Evolutionary conservation across 2,888 invertebrate genomes (phyloP), one percentile per base, ranked within the genome.

Genomic region (Ormyrus pomaceus): DNA sequence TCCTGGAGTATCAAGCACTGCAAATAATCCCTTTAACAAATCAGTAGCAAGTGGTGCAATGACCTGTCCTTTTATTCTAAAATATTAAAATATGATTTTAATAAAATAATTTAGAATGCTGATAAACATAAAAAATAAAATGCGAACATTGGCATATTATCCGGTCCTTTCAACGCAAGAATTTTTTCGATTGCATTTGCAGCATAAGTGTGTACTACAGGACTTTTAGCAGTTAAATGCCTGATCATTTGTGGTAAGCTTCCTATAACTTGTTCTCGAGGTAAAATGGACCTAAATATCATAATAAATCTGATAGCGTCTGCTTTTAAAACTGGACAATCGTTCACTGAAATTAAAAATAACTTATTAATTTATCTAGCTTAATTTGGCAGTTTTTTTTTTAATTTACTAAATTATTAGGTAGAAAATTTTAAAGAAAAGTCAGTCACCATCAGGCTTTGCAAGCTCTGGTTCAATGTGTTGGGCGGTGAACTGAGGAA

Each of bases 301-400:
- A 99, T 98, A 9, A 99, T 91, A 89, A 97, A 99, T 90, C 99
- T 99, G 74, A 99, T 95, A 4, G 97, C 96, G 90, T 99, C 99
- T 0, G 99, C 98, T 90, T 98, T 98, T 51, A 99, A 91, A 0
- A 99, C 97, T 0, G 98, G 97, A 81, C 95, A 91, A 85, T 95
- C 95, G 87, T 96, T 95, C 8, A 97, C 97, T 97, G 92, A 82
- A 93, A 93, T 83, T 75, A 34, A 3, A 34, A 75, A 65, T 48
- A 71, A 50, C 58, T 69, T 50, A 58, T 10, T 45, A 72, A 64
- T 55, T 34, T 34, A 34, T 34, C 34, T 34, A 34, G 34, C 34
- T 34, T 34, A 34, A 34, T 34, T 9, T 50, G 9, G 10, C 6
- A 48, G 59, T 45, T 45, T 34, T 61, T 68, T 68, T 53, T 13